Evolutionary conservation across 30 jellyfish, hydroid and myxozoan genomes (phyloP).

Genomic region (Phacellophora camtschatica): DNA sequence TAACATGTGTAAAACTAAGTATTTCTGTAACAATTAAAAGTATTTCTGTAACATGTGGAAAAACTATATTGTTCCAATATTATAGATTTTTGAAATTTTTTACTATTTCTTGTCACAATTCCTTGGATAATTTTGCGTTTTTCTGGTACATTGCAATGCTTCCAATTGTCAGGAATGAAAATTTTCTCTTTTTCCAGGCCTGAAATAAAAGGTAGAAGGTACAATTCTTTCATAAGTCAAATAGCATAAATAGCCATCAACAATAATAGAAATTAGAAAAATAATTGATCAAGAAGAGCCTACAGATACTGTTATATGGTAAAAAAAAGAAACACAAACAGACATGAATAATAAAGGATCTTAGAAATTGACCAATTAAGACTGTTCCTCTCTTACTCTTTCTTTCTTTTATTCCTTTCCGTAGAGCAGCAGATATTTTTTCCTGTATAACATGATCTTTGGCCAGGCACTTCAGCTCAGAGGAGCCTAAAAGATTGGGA

Average conservation of each 20-base stretch:
- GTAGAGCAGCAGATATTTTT: background rate
- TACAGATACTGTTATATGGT: too few species aligned
- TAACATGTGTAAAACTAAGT: too few species aligned
- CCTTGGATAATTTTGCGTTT: background rate
- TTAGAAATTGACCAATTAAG: background rate
- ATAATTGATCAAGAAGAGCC: too few species aligned
- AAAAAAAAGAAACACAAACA: too few species aligned
- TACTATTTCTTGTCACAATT: background rate
- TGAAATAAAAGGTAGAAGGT: background rate
- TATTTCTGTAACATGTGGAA: too few species aligned
- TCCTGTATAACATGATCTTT: background rate
- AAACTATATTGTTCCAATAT: too few species aligned
- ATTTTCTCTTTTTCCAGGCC: background rate
- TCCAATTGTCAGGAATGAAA: background rate
- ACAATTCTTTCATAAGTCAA: too few species aligned
- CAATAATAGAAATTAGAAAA: too few species aligned
- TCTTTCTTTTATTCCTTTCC: background rate
- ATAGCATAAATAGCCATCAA: too few species aligned
- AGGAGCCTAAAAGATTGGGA: background rate
- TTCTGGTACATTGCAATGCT: background rate
- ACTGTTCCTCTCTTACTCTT: background rate
- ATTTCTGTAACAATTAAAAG: too few species aligned
- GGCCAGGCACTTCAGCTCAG: background rate
- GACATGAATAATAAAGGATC: background rate
- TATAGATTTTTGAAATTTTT: too few species aligned